Evolutionary conservation across 2,888 invertebrate species (phyloP), one percentile per base, ranked within the genome.

Genomic region (Agonopterix heracliana): DNA sequence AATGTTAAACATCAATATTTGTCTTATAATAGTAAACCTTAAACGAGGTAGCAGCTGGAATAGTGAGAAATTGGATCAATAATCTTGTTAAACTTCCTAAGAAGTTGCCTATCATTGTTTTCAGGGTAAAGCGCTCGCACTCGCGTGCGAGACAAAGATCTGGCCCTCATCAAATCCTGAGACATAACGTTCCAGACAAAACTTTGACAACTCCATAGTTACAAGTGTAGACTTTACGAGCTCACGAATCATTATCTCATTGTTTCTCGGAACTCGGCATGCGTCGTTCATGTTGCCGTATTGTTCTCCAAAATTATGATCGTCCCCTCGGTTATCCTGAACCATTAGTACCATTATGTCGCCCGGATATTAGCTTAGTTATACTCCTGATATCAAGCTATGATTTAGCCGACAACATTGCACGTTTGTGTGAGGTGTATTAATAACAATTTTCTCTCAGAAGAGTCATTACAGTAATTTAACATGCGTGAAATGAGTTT

Each of bases 301-400:
- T 85, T 86, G 84, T 83, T 79, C 73, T 52, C 59, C 61, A 65
- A 75, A 82, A 78, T 85, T 83, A 83, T 81, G 83, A 78, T 79
- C 75, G 74, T 74, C 74, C 76, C 74, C 70, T 68, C 64, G 64
- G 75, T 78, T 81, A 81, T 80, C 74, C 76, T 64, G 57, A 54
- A 65, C 73, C 78, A 78, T 84, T 83, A 78, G 75, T 71, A 73
- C 76, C 75, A 76, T 81, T 78, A 79, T 74, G 75, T 81, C 71
- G 64, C 62, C 62, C 63, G 66, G 67, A 68, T 75, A 72, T 75
- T 70, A 75, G 69, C 67, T 70, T 66, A 66, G 68, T 67, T 68
- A 65, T 61, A 64, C 55, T 61, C 51, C 48, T 59, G 59, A 56
- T 71, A 65, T 67, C 64, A 61, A 44, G 45, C 56, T 65, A 62